These are phyloP conservation scores for Pocillopora meandrina DNA, from an alignment of 92 coral and sea anemone genomes.

Conservation along the genomic window DNA sequence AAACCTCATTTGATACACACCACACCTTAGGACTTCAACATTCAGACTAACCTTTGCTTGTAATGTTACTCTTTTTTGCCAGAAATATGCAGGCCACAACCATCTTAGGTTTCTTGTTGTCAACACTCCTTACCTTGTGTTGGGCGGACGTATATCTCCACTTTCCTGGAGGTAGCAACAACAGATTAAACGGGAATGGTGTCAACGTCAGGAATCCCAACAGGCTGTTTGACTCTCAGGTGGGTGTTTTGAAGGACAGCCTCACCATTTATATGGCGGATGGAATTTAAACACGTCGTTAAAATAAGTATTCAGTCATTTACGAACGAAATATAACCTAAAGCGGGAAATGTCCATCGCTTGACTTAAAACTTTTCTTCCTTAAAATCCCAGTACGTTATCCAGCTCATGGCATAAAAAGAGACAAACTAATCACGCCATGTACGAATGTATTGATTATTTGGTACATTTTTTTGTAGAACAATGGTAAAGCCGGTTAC, in stretches of 20 bases:
- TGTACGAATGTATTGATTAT: neutral
- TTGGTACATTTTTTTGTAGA: slow-evolving; percentile 21
- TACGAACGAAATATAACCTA: too few relatives aligned
- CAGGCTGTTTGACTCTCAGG: slow-evolving; percentile 68
- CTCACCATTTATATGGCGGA: too few relatives aligned
- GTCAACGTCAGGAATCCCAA: slow-evolving; percentile 55
- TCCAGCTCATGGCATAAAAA: too few relatives aligned
- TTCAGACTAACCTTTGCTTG: too few relatives aligned
- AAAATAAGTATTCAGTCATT: too few relatives aligned
- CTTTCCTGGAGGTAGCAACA: slow-evolving; percentile 47
- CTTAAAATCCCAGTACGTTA: too few relatives aligned
- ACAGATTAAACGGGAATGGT: slow-evolving; percentile 34
- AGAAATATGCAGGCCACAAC: neutral
- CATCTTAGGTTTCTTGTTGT: slow-evolving; percentile 1
- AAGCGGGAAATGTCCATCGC: too few relatives aligned
- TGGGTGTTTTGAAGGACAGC: neutral
- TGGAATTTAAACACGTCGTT: too few relatives aligned
- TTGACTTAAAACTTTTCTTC: too few relatives aligned
- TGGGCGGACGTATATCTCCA: slow-evolving; percentile 49
- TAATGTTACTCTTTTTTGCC: neutral
- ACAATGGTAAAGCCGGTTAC: slow-evolving; percentile 64
- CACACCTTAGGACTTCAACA: too few relatives aligned
- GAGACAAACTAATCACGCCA: too few relatives aligned
- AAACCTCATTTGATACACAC: too few relatives aligned
- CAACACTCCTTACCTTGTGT: neutral